Percentiles rank a stretch among this genome's conserved stretches.
phyloP scores from a whole-genome alignment of 2,113 vertebrate genomes.

The Otolemur garnettii region DNA sequence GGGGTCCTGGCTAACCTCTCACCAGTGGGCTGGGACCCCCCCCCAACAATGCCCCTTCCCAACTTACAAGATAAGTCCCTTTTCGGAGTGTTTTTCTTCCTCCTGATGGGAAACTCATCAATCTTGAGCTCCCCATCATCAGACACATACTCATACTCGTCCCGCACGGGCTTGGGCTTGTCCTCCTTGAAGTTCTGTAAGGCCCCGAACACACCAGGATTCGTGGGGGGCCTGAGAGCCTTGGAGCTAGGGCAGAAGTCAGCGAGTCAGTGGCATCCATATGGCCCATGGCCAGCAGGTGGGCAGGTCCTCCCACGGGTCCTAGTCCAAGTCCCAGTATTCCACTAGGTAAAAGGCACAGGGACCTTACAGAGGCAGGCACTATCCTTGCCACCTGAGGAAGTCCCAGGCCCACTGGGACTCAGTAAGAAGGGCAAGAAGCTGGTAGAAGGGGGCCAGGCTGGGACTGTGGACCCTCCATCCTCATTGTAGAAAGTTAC shows the following conservation, averaged over 20 bases:
- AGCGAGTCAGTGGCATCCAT: background rate
- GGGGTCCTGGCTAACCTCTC: background rate
- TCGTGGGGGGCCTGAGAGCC: slow-evolving; percentile 93
- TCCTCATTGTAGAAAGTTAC: background rate
- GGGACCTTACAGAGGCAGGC: background rate
- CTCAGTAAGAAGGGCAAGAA: background rate
- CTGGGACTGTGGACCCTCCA: background rate
- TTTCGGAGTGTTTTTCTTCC: slow-evolving; percentile 96
- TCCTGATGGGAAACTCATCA: slow-evolving; percentile 98
- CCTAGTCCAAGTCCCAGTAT: background rate
- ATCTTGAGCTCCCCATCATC: slow-evolving; percentile 99
- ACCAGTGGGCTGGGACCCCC: background rate
- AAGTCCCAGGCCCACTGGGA: background rate
- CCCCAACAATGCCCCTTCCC: background rate
- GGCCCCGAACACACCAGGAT: slow-evolving; percentile 95
- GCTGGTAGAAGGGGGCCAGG: background rate
- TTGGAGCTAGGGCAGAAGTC: slow-evolving; percentile 90
- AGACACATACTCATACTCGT: slow-evolving; percentile 98
- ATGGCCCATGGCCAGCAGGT: too few relatives aligned
- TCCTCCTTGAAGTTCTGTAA: slow-evolving; percentile 98
- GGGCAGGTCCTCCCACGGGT: background rate
- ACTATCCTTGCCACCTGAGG: too few relatives aligned
- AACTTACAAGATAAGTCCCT: slow-evolving; percentile 97
- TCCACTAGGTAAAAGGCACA: background rate
- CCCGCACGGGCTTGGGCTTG: slow-evolving; percentile 95